Base-by-base conservation (phyloP, 92 coral and sea anemone species). In the Epizoanthus stellaris region DNA sequence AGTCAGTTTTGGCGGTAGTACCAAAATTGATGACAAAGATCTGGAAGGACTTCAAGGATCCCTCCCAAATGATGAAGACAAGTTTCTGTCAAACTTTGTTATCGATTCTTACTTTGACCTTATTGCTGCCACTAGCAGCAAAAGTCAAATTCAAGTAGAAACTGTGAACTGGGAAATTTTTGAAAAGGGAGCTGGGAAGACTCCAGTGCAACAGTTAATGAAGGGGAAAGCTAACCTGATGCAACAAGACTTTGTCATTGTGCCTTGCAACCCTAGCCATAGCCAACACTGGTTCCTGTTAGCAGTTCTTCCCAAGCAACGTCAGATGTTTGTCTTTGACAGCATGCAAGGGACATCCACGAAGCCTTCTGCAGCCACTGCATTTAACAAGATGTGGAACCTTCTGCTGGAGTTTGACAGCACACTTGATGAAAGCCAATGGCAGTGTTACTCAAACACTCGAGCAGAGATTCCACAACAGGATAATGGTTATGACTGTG, bases 401-500 rank as follows among this genome's bases (percentile, higher is more conserved):
- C 64, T 74, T 13, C 42, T 53, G 64, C 43, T 21, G 64, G 64
- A 74, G 64, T 49, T 54, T 20, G 64, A 74, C 80, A 11, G n/a
- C 80, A 54, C 64, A 40, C 80, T 74, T 74, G 64, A 74, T 52
- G 40, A 21, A 52, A 74, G 42, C 63, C 64, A 25, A 4, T 74
- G 80, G 64, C 64, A 74, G 80, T 52, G 20, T 74, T 52, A 54
- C 64, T 74, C 80, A 53, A 74, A 21, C 21, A 74, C 64, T 54
- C 64, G 23, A 53, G 65, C 38, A 1, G 65, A 54, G 19, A 74
- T 74, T 54, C 47, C 62, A 74, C 65, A 74, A 42, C 65, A 81
- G 49, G 49, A 12, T 2, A 81, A 67, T 21, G 45, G 85, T 16
- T 70, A 57, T 82, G 70, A 82, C 77, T 82, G 86, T 82, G 69